Evolutionary conservation across 2,888 invertebrate species (phyloP).

Genomic region (Melanostoma scalare): DNA sequence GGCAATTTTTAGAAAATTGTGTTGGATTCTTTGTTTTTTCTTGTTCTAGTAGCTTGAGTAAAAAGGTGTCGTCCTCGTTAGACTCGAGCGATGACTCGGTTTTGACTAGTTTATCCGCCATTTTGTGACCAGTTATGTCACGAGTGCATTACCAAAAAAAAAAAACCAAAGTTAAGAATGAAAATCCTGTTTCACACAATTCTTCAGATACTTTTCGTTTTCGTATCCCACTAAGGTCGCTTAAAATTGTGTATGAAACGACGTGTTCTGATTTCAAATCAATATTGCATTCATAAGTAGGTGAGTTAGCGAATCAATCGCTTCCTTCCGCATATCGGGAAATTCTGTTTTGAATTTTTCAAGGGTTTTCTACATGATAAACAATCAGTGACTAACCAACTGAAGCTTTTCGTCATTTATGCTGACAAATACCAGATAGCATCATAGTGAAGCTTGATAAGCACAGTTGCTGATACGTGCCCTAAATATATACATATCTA

Average conservation of each 20-base stretch:
- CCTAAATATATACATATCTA: background rate
- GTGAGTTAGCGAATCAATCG: background rate
- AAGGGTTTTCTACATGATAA: background rate
- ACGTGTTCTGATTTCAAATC: constrained; percentile 17
- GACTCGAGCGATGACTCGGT: no score
- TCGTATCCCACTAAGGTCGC: no score
- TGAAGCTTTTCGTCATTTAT: background rate
- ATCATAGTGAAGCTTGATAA: background rate
- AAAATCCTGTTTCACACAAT: no score
- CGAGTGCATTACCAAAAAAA: no score
- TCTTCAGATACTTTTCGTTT: no score
- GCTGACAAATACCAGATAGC: background rate
- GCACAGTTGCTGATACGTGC: background rate
- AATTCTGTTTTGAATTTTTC: constrained; percentile 10
- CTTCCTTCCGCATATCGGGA: constrained; percentile 7
- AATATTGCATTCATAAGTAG: background rate
- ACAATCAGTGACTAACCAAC: background rate
- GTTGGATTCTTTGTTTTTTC: no score
- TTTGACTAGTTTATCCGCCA: no score
- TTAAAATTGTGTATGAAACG: background rate
- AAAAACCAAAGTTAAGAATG: no score
- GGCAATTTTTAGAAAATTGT: no score
- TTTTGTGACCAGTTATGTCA: no score
- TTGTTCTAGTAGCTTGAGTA: no score
- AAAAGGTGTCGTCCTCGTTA: no score